Evolutionary conservation across 2,113 vertebrate genomes (phyloP).

Genomic region (Bostrychus sinensis): DNA sequence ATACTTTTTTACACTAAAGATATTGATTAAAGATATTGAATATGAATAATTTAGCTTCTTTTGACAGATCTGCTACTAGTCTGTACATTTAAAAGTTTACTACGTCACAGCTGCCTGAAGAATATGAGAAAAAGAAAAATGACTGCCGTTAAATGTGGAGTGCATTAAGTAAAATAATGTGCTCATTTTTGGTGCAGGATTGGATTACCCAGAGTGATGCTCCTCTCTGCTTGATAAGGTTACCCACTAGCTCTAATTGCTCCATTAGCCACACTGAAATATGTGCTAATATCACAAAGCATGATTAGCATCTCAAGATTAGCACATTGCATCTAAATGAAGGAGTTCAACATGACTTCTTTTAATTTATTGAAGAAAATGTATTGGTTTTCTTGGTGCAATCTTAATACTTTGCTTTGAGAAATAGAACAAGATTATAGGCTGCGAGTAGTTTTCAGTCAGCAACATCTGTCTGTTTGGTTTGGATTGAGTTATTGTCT

Average conservation of each 20-base stretch:
- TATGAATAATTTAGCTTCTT: background rate
- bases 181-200: background rate
- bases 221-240: slow-evolving; percentile 1
- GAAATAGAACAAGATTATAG: no score
- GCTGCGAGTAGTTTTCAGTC: no score
- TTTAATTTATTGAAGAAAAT: background rate
- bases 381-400: background rate
- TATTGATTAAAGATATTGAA: no score
- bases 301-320: slow-evolving; percentile 6
- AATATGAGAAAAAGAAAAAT: background rate
- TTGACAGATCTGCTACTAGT: background rate
- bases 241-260: background rate
- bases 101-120: background rate
- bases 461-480: no score
- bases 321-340: background rate
- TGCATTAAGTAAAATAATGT: background rate
- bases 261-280: slow-evolving; percentile 2
- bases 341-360: background rate
- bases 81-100: no score
- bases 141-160: background rate
- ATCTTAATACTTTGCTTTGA: no score
- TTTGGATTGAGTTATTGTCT: no score
- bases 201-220: slow-evolving; percentile 2
- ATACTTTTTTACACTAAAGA: no score
- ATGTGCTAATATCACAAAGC: background rate